phyloP scores from a whole-genome alignment of 2,888 invertebrate species.

The Brassicogethes aeneus region DNA sequence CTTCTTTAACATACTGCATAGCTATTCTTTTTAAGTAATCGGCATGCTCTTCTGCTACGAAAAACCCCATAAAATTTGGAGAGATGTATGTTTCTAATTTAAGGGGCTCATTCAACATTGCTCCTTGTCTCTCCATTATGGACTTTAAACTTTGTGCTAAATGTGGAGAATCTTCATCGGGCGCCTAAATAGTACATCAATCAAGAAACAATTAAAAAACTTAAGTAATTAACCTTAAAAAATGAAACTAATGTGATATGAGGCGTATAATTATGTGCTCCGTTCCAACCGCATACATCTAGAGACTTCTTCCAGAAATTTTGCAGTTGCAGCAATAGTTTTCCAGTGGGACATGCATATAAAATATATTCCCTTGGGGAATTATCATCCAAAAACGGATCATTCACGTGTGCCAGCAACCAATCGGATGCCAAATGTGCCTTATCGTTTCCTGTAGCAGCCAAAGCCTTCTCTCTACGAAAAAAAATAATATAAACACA shows the following conservation, averaged over 20 bases:
- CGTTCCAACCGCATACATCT: slow-evolving; percentile 73
- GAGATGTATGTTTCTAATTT: slow-evolving; percentile 77
- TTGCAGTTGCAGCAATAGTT: slow-evolving; percentile 60
- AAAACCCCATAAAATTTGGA: slow-evolving; percentile 85
- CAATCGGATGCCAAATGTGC: slow-evolving; percentile 86
- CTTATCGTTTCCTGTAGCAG: slow-evolving; percentile 81
- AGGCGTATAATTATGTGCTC: slow-evolving; percentile 82
- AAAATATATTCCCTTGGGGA: slow-evolving; percentile 78
- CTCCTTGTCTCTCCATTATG: slow-evolving; percentile 63
- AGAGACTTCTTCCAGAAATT: slow-evolving; percentile 74
- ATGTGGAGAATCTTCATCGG: slow-evolving; percentile 63
- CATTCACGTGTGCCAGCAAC: slow-evolving; percentile 83
- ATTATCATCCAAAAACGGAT: slow-evolving; percentile 67
- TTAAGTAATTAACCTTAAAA: slow-evolving; percentile 62
- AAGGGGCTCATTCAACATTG: slow-evolving; percentile 54
- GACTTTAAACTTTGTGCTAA: slow-evolving; percentile 63
- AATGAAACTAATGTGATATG: slow-evolving; percentile 86
- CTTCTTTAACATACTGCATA: slow-evolving; percentile 71
- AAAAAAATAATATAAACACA: background rate
- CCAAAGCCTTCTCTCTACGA: slow-evolving; percentile 76
- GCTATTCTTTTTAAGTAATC: slow-evolving; percentile 72
- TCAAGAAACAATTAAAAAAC: slow-evolving; percentile 2
- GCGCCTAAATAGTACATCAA: slow-evolving; percentile 49
- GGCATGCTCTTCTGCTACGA: slow-evolving; percentile 74
- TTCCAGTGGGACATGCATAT: slow-evolving; percentile 77